Base-by-base conservation (phyloP, 2,888 invertebrate species). In the Meghimatium bilineatum region DNA sequence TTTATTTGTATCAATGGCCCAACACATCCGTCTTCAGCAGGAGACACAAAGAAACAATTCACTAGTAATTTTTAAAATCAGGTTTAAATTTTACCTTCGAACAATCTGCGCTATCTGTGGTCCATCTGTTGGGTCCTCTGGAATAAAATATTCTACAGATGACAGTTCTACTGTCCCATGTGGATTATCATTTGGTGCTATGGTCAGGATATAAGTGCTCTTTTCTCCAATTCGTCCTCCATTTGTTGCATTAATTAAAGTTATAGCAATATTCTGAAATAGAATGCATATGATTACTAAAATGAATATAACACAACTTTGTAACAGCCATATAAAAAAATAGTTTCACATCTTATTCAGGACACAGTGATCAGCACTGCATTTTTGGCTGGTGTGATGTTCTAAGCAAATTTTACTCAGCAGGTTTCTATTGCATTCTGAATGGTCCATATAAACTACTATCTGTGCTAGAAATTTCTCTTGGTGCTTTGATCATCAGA, bases 121-220 rank as follows among this genome's bases (percentile, higher is more conserved):
- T 36, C 86, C 85, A 71, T 88, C 87, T 2, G 78, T 85, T 14
- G 85, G 85, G 36, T 79, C 84, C 82, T 93, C 93, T 49, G 87
- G 77, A 8, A 92, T 87, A 20, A 76, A 85, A 85, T 86, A 92
- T 3, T 63, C 66, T 12, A 72, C 76, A 0, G 82, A 67, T 14
- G 87, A 78, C 79, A 93, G 90, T 86, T 91, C 88, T 10, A 93
- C 88, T 17, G 87, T 87, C 0, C 93, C 93, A 86, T 93, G 91
- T 6, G 93, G 93, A 82, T 92, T 91, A 87, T 93, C 93, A 88
- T 93, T 93, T 20, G 93, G 89, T 26, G 86, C 85, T 56, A 93
- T 91, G 67, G 88, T 87, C 34, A 93, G 87, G 1, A 85, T 88
- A 85, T 91, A 91, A 29, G 85, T 87, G 71, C 86, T 89, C 56